Conservation (phyloP, 2,113 vertebrate genomes). For the Dicerorhinus sumatrensis region DNA sequence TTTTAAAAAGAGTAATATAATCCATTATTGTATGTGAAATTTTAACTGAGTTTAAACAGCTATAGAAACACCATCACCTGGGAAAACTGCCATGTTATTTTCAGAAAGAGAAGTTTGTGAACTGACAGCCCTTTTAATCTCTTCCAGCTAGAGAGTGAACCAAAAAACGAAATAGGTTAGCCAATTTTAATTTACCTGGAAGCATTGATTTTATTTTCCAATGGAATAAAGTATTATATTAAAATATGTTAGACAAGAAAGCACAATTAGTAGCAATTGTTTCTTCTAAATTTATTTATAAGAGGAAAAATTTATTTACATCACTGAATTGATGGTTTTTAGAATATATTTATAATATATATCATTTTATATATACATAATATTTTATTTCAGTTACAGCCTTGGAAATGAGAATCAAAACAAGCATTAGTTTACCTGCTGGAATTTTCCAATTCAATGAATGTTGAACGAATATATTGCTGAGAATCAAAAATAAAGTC, state of each 20-base stretch:
- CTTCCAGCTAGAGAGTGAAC: background rate
- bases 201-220: background rate
- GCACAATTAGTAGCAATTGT: background rate
- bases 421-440: background rate
- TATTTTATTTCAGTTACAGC: background rate
- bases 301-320: background rate
- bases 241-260: background rate
- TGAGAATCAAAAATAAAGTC: background rate
- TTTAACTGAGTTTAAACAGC: slow-evolving; percentile 57
- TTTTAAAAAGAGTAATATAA: slow-evolving; percentile 62
- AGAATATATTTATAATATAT: background rate
- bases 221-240: background rate
- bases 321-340: background rate
- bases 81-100: slow-evolving; percentile 34
- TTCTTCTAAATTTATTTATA: background rate
- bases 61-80: slow-evolving; percentile 30
- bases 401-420: slow-evolving; percentile 46
- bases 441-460: background rate
- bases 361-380: background rate
- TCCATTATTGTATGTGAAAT: slow-evolving; percentile 11
- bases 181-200: slow-evolving; percentile 26
- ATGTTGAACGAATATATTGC: background rate
- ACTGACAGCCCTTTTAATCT: background rate
- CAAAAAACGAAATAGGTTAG: background rate
- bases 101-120: slow-evolving; percentile 37